Conservation (phyloP, 2,113 vertebrate genomes). For the Chaenocephalus aceratus region DNA sequence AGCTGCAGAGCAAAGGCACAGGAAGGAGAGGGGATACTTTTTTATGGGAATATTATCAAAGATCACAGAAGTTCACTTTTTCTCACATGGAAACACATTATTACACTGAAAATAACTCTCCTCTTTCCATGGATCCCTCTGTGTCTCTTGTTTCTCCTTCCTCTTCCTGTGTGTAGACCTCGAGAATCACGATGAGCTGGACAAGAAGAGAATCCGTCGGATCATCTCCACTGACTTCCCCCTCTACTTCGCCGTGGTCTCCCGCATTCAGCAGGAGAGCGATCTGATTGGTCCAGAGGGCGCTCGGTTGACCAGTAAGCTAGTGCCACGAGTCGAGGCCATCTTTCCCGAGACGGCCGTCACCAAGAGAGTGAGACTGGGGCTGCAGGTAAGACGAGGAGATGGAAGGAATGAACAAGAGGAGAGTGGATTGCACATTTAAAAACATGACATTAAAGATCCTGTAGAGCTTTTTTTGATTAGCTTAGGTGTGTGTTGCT, state of each 20-base stretch:
- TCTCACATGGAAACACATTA: background rate
- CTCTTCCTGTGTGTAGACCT: conserved; percentile 82
- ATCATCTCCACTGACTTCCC: conserved; percentile 98
- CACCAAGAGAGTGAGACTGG: conserved; percentile 94
- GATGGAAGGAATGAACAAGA: background rate
- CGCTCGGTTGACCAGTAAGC: conserved; percentile 88
- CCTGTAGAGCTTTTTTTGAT: conserved; percentile 4
- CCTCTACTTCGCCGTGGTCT: conserved; percentile 97
- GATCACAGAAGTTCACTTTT: background rate
- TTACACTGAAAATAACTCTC: background rate
- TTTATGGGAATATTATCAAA: background rate
- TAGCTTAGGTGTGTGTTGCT: conserved; percentile 5
- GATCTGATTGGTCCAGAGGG: conserved; percentile 95
- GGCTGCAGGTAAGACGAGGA: conserved; percentile 89
- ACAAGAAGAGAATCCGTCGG: conserved; percentile 94
- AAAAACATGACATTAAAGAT: background rate
- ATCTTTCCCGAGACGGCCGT: conserved; percentile 95
- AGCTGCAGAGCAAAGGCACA: conserved; percentile 20
- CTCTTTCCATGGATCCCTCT: background rate
- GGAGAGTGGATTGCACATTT: background rate
- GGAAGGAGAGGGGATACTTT: background rate
- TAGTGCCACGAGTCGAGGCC: conserved; percentile 93
- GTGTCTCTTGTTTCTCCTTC: background rate
- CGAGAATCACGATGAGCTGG: conserved; percentile 94
- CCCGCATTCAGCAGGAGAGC: conserved; percentile 94